Base-by-base conservation (phyloP, 2,888 invertebrate species). In the Polydrusus pterygomalis region DNA sequence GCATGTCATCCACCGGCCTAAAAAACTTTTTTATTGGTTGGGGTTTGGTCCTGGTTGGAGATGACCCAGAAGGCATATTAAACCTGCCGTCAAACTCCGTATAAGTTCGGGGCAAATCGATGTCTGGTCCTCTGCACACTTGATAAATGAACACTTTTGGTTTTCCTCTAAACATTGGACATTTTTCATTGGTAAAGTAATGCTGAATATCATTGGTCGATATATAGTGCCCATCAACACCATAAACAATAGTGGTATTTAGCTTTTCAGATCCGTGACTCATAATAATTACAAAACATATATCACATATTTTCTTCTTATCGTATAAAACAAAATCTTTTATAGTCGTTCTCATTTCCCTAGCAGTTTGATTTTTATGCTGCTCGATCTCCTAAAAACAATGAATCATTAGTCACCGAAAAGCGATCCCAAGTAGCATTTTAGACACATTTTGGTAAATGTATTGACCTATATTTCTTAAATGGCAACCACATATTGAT, bases 141-240 rank as follows among this genome's bases (percentile, higher is more conserved):
- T 94, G 93, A 83, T 93, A 93, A 75, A 94, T 89, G 81, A 94
- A 91, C 69, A 94, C 90, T 87, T 94, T 94, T 15, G 94, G 94
- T 82, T 92, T 91, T 56, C 89, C 88, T 30, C 87, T 82, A 77
- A 93, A 89, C 68, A 86, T 84, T 1, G 88, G 88, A 84, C 93
- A 91, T 75, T 88, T 88, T 45, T 85, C 82, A 83, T 92, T 91
- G 81, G 89, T 90, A 85, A 94, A 94, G 11, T 78, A 70, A 49
- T 89, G 87, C 71, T 92, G 87, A 81, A 94, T 89, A 67, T 89
- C 86, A 25, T 87, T 85, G 18, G 90, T 89, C 74, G 89, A 86
- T 63, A 91, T 85, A 47, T 87, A 84, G 1, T 86, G 81, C 20
- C 91, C 91, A 85, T 93, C 92, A 74, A 85, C 86, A 83, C 92